phyloP scores from a whole-genome alignment of 2,888 invertebrate species.

The Empis livida region DNA sequence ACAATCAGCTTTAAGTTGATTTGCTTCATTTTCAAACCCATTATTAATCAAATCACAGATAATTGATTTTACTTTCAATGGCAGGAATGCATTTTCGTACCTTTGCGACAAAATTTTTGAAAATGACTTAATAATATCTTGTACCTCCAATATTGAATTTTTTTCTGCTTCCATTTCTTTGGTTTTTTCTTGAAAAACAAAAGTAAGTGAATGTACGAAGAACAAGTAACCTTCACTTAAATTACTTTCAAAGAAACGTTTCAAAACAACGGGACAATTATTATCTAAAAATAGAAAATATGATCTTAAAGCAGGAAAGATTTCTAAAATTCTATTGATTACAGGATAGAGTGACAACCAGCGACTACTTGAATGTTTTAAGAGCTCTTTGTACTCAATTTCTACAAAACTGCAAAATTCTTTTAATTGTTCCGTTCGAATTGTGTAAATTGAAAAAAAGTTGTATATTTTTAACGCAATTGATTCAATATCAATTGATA shows the following conservation, averaged over 20 bases:
- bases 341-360: constrained; percentile 6
- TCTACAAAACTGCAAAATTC: constrained; percentile 6
- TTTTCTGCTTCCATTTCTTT: constrained; percentile 5
- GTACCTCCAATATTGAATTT: constrained; percentile 6
- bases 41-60: background rate
- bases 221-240: constrained; percentile 6
- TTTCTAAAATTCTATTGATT: constrained; percentile 5
- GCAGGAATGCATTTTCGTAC: background rate
- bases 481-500: background rate
- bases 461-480: background rate
- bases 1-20: background rate
- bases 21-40: background rate
- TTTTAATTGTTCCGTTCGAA: constrained; percentile 6
- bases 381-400: constrained; percentile 3
- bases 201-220: constrained; percentile 5
- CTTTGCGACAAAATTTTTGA: background rate
- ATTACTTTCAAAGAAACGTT: constrained; percentile 5
- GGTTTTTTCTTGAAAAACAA: constrained; percentile 4
- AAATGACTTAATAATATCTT: background rate
- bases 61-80: background rate
- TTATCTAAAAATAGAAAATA: constrained; percentile 2
- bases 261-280: constrained; percentile 1
- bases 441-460: constrained; percentile 1
- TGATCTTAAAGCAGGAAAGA: constrained; percentile 5
- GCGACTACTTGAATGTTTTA: constrained; percentile 5